Percentiles rank a stretch among this genome's conserved stretches.
Evolutionary conservation across 2,113 vertebrate species (phyloP).

Genomic region (Eulacestoma nigropectus): DNA sequence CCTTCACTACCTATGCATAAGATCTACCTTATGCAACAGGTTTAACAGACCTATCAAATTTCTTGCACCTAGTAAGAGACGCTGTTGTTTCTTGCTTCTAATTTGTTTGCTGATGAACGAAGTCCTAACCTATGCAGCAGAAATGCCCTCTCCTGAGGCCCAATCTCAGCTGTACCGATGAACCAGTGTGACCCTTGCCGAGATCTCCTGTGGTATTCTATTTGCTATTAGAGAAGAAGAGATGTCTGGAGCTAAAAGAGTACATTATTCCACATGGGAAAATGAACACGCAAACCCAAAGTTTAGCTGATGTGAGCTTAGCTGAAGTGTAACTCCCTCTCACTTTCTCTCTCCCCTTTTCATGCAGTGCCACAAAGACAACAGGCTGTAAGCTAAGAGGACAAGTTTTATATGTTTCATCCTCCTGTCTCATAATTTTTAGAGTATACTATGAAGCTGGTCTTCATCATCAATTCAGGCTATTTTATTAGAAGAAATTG

Average conservation of each 20-base stretch:
- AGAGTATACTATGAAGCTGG: not conserved
- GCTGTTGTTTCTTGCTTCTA: not conserved
- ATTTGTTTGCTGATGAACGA: not conserved
- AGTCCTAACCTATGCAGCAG: not conserved
- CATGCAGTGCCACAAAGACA: not conserved
- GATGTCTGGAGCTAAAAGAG: not conserved
- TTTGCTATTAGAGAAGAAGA: not conserved
- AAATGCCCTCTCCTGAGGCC: not conserved
- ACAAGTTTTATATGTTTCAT: not conserved
- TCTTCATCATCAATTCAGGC: conserved; percentile 17
- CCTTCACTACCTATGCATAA: not conserved
- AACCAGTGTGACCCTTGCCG: not conserved
- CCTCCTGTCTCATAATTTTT: not conserved
- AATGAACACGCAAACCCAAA: not conserved
- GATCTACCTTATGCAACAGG: not conserved
- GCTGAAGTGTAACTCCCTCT: not conserved
- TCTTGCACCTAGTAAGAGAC: not conserved
- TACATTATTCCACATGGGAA: not conserved
- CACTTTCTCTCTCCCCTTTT: not conserved
- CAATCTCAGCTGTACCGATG: not conserved
- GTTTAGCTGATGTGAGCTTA: not conserved
- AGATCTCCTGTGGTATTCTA: not conserved
- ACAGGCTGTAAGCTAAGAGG: not conserved
- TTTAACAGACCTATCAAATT: not conserved
- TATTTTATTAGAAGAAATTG: not conserved